Evolutionary conservation across 2,113 vertebrate species (phyloP), one percentile per base, ranked within the genome.

Genomic region (Polyodon spathula): DNA sequence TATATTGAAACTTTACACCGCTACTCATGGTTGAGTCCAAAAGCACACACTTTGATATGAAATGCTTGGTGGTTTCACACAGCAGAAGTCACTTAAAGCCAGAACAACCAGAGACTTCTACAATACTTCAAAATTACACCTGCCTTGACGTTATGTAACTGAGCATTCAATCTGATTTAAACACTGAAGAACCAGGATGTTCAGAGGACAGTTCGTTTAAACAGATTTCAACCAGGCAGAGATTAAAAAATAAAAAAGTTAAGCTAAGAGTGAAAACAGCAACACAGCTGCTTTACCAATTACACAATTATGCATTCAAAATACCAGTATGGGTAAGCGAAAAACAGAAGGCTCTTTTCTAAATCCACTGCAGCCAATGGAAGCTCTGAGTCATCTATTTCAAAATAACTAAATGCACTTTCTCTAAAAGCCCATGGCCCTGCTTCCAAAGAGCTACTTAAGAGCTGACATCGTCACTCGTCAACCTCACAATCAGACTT

Each of bases 241-340:
- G 15, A 40, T 6, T 51, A 39, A 56, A 38, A 42, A 15, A 63
- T 6, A 60, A 41, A 61, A 61, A 40, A 62, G 54, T 54, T 40
- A 12, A 43, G 67, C 39, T 62, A 0, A 48, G 10, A 58, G 60
- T 69, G 64, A 69, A 71, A 61, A 70, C 63, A 66, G 58, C 59
- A 68, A 62, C 61, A 62, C 74, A 82, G 74, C 73, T 84, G 81
- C 54, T 60, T 72, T 70, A 66, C 73, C 66, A 74, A 81, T 82
- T 78, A 78, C 59, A 68, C 65, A 61, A 70, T 75, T 78, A 77
- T 75, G 78, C 67, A 69, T 77, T 76, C 72, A 80, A 75, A 75
- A 75, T 73, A 73, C 66, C 63, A 72, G 68, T 72, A 60, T 60
- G 59, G 64, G 60, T 67, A 68, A 67, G 8, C 37, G 62, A 68